A percentile compares a stretch with the other conserved stretches of the same genome.
Evolutionary conservation across 2,113 vertebrate genomes (phyloP).

Genomic region (Pluvialis apricaria): DNA sequence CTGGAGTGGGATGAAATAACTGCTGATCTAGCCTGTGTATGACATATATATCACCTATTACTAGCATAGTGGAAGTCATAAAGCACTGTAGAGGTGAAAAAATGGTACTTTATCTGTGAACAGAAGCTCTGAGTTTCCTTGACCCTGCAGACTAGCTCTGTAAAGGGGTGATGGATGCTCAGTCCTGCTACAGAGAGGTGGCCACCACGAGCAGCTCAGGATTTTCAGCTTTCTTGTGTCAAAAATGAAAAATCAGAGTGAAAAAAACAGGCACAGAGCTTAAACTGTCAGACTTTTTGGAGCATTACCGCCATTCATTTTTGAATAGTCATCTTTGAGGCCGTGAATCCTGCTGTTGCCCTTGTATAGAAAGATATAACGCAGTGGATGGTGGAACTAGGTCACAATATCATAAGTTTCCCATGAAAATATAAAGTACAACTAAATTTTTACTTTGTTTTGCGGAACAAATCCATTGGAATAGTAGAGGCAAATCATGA

Average conservation of each 20-base stretch:
- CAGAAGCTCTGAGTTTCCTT: neutral
- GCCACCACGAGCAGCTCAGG: neutral
- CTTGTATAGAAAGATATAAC: neutral
- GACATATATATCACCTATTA: neutral
- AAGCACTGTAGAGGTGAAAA: neutral
- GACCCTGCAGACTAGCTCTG: neutral
- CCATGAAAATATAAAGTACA: neutral
- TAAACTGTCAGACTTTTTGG: neutral
- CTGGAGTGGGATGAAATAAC: neutral
- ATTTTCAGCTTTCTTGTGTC: neutral
- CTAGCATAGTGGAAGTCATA: neutral
- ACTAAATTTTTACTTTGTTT: neutral
- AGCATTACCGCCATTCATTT: neutral
- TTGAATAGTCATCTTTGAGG: neutral
- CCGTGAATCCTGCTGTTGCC: neutral
- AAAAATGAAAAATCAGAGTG: neutral
- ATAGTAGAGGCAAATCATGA: neutral
- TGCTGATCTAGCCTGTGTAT: neutral
- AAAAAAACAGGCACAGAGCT: neutral
- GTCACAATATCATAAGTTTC: neutral
- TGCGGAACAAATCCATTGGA: neutral
- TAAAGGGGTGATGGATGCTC: neutral
- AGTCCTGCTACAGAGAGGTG: neutral
- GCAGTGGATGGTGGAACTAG: neutral
- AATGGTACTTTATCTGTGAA: neutral